Base-by-base conservation (phyloP, 1,140 invertebrate species). In the Asbolus verrucosus region DNA sequence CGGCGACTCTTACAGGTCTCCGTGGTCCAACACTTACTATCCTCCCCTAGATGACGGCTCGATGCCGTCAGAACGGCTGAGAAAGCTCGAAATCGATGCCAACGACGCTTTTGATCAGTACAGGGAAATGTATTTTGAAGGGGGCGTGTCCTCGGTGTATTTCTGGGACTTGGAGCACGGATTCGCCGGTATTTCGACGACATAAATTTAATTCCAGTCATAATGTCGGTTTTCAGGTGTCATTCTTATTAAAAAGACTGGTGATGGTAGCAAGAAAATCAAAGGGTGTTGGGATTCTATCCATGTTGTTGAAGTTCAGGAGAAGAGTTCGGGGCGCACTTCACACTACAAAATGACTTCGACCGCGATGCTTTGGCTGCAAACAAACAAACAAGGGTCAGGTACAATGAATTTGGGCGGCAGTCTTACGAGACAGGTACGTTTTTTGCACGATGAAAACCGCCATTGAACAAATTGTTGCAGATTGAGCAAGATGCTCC, bases 271-370 rank as follows among this genome's bases (percentile, higher is more conserved):
- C 67, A 96, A 96, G 81, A 98, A 97, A 84, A 99, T 99, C 73
- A 98, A 95, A 83, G 93, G 98, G 1, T 99, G 97, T 82, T 99
- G 98, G 98, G 98, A 99, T 83, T 99, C 97, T 1, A 98, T 99
- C 81, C 98, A 99, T 82, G 98, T 99, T 0, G 94, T 99, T 9
- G 98, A 99, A 86, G 96, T 99, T 0, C 93, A 97, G 77, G 96
- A 98, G 81, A 98, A 98, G 82, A 91, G 94, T 15, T 93, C 90
- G 69, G 96, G 96, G 0, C 87, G 96, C 39, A 94, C 90, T 78
- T 97, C 97, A 3, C 97, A 99, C 81, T 99, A 99, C 80, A 99
- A 99, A 86, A 87, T 99, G 70, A 99, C 98, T 18, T 98, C 96
- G 0, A 99, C 98, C 9, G 95, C 95, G 0, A 99, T 99, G 97